Conservation (phyloP, 2,888 invertebrate species). For the Polydrusus pterygomalis region DNA sequence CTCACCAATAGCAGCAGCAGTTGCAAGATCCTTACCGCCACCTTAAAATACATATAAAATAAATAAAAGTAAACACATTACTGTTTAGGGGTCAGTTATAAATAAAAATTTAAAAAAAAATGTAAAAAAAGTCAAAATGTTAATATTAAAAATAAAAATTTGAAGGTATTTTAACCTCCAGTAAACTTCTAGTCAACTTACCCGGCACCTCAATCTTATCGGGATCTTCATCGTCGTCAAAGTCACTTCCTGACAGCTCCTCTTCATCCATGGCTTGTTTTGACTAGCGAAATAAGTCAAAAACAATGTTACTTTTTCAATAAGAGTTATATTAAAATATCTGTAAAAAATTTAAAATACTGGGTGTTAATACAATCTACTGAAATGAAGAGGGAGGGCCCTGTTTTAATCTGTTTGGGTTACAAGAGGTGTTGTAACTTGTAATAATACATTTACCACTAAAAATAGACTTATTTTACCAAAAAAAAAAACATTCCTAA, state of each 20-base stretch:
- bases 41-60: conserved; percentile 72
- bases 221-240: conserved; percentile 92
- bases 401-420: conserved; percentile 39
- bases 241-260: conserved; percentile 80
- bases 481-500: too few species aligned
- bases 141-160: neutral
- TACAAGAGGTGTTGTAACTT: neutral
- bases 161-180: conserved; percentile 9
- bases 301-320: conserved; percentile 34
- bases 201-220: conserved; percentile 94
- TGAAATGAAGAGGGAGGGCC: conserved; percentile 5
- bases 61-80: too few species aligned
- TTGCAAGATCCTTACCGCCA: conserved; percentile 89
- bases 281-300: conserved; percentile 61
- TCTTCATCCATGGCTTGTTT: conserved; percentile 70
- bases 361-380: conserved; percentile 14
- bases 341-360: conserved; percentile 44
- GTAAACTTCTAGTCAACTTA: conserved; percentile 67
- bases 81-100: too few species aligned
- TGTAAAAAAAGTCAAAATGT: neutral
- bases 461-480: neutral
- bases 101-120: too few species aligned
- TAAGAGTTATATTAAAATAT: conserved; percentile 42
- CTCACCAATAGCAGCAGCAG: conserved; percentile 80
- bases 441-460: neutral